phyloP scores from a whole-genome alignment of 2,888 invertebrate species.

The Philhelius pedissequus region DNA sequence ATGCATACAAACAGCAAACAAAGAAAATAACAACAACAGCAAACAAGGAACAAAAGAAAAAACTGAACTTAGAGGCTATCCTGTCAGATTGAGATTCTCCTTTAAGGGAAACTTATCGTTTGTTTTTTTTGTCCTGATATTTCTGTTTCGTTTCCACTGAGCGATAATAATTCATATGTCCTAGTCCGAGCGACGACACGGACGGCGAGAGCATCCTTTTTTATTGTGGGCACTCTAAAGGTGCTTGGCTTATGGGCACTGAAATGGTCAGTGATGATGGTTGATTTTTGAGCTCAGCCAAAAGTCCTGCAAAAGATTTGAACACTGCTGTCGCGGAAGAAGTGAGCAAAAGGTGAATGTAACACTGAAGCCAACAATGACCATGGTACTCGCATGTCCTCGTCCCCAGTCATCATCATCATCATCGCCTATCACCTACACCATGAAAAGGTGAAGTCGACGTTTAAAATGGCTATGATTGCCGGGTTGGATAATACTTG shows the following conservation, averaged over 20 bases:
- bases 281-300: slow-evolving; percentile 17
- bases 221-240: slow-evolving; percentile 67
- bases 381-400: slow-evolving; percentile 11
- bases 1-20: slow-evolving; percentile 69
- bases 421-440: not conserved
- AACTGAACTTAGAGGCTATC: slow-evolving; percentile 61
- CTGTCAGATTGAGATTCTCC: slow-evolving; percentile 68
- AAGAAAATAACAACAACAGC: slow-evolving; percentile 64
- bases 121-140: too few relatives aligned
- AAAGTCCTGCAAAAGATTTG: slow-evolving; percentile 59
- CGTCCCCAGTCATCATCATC: not conserved
- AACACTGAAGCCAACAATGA: slow-evolving; percentile 55
- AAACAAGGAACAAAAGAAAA: not conserved
- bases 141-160: slow-evolving; percentile 34
- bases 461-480: slow-evolving; percentile 53
- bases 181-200: slow-evolving; percentile 44
- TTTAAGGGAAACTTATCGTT: slow-evolving; percentile 41
- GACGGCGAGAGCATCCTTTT: slow-evolving; percentile 33
- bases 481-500: slow-evolving; percentile 43
- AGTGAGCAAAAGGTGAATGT: slow-evolving; percentile 58
- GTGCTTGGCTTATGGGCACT: slow-evolving; percentile 54
- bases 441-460: slow-evolving; percentile 52
- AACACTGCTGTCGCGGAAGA: slow-evolving; percentile 10
- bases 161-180: slow-evolving; percentile 68
- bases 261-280: slow-evolving; percentile 3